These are phyloP conservation scores for Anarsia innoxiella DNA, from an alignment of 2,888 invertebrate species.

Conservation along the genomic window DNA sequence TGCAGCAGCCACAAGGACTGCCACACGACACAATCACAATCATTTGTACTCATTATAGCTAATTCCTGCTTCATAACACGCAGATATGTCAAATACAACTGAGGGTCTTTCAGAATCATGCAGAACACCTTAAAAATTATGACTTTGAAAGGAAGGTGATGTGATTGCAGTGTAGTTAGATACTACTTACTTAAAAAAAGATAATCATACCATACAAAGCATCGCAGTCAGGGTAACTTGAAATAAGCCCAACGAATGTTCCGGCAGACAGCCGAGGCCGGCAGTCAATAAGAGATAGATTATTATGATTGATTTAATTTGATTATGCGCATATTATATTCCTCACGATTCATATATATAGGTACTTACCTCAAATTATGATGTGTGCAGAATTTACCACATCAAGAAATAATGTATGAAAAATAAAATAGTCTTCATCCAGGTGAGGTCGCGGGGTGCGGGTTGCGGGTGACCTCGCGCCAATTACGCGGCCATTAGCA, in stretches of 20 bases:
- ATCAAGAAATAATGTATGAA: no score
- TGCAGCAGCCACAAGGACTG: conserved; percentile 57
- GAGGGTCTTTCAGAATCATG: no score
- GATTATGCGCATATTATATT: conserved; percentile 49
- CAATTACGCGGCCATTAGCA: conserved; percentile 67
- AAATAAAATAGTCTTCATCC: conserved; percentile 21
- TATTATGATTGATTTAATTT: conserved; percentile 34
- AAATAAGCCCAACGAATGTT: no score
- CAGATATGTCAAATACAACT: no score
- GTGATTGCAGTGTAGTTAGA: no score
- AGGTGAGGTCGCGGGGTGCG: conserved; percentile 38
- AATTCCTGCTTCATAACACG: no score
- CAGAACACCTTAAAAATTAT: no score
- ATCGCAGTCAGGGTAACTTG: no score
- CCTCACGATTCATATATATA: conserved; percentile 33
- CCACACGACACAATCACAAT: conserved; percentile 33
- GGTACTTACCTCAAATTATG: no score
- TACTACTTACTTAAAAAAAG: no score
- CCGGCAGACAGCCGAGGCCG: conserved; percentile 27
- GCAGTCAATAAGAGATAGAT: conserved; percentile 39
- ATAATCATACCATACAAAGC: no score
- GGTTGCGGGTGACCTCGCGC: conserved; percentile 56
- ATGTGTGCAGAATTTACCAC: conserved; percentile 24
- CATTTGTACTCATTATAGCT: conserved; percentile 8
- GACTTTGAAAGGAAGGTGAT: no score